Percentiles rank a stretch among this genome's conserved stretches.
Evolutionary conservation across 1,140 invertebrate species (phyloP).

Genomic region (Plutomurus gul): DNA sequence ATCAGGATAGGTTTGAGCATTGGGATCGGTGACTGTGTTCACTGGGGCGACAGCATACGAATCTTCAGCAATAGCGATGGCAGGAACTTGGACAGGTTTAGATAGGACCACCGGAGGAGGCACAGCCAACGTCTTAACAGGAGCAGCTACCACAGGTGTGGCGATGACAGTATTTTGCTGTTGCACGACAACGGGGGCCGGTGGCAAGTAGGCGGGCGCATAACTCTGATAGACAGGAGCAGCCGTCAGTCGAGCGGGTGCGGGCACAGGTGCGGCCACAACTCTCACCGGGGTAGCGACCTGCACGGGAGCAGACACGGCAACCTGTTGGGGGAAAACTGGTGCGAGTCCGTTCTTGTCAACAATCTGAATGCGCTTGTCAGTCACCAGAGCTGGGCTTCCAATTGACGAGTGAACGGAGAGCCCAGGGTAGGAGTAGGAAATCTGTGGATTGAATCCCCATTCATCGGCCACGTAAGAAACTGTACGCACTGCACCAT

Average conservation of each 20-base stretch:
- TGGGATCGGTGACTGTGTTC: conserved; percentile 37
- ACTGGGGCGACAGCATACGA: conserved; percentile 39
- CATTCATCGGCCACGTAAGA: conserved; percentile 48
- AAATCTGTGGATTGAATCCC: conserved; percentile 49
- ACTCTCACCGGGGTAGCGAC: neutral
- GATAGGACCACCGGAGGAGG: neutral
- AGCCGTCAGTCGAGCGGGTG: neutral
- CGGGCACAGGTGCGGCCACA: neutral
- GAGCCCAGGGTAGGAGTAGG: conserved; percentile 46
- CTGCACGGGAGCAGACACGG: neutral
- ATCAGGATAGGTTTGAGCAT: conserved; percentile 37
- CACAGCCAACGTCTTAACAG: neutral
- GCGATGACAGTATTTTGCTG: neutral
- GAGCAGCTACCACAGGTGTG: neutral
- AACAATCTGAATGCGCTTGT: conserved; percentile 26
- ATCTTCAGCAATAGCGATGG: conserved; percentile 31
- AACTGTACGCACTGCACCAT: conserved; percentile 47
- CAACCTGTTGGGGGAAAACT: neutral
- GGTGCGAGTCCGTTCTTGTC: conserved; percentile 13
- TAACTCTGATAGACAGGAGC: neutral
- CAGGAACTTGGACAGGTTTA: neutral
- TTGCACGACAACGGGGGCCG: neutral
- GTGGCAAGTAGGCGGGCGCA: neutral
- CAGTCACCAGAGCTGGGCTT: conserved; percentile 13
- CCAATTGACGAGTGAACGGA: neutral